These are phyloP conservation scores for Ochropacha duplaris DNA, from an alignment of 2,888 invertebrate species.

Conservation along the genomic window DNA sequence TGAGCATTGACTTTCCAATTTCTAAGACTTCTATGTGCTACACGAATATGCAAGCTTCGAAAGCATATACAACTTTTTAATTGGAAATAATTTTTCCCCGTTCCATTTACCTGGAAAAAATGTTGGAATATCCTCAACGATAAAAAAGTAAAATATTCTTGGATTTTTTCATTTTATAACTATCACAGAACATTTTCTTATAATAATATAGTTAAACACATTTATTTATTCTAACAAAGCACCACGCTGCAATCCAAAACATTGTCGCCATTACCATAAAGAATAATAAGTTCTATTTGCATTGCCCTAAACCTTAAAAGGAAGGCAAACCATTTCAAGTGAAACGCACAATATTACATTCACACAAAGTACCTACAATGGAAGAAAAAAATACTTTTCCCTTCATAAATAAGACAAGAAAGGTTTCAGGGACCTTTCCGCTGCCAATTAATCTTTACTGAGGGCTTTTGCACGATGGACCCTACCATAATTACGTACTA, in stretches of 20 bases:
- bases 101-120: too few relatives aligned
- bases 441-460: slow-evolving; percentile 34
- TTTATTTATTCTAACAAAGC: not conserved
- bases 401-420: slow-evolving; percentile 29
- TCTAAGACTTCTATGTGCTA: not conserved
- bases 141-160: too few relatives aligned
- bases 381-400: slow-evolving; percentile 9
- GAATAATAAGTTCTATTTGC: slow-evolving; percentile 4
- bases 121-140: too few relatives aligned
- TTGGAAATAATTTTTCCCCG: too few relatives aligned
- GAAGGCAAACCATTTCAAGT: not conserved
- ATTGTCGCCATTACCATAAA: not conserved
- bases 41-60: not conserved
- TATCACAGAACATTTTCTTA: not conserved
- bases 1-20: not conserved
- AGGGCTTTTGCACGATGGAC: slow-evolving; percentile 11
- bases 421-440: slow-evolving; percentile 16
- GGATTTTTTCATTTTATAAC: too few relatives aligned
- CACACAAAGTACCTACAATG: slow-evolving; percentile 27
- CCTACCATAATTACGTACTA: not conserved
- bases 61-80: not conserved
- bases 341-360: slow-evolving; percentile 7
- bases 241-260: not conserved
- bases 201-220: not conserved
- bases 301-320: not conserved